These are phyloP conservation scores for Accipiter virgatus DNA, from an alignment of 2,113 vertebrate genomes.

Conservation along the genomic window DNA sequence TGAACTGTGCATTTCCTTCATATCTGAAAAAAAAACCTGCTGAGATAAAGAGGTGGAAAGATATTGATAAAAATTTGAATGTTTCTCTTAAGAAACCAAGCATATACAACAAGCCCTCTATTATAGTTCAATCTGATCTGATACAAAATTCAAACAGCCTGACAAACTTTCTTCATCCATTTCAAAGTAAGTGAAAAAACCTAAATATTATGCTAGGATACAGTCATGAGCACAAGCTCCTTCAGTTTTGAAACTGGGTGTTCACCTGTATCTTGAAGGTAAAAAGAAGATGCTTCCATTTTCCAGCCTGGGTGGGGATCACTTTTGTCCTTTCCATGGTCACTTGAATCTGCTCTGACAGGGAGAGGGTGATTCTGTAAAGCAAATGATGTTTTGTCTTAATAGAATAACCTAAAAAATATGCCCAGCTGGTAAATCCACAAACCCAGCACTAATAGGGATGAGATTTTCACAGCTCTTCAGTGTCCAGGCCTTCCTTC, in stretches of 20 bases:
- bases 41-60: background rate
- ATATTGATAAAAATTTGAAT: background rate
- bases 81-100: background rate
- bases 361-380: constrained; percentile 14
- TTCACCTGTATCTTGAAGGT: constrained; percentile 2
- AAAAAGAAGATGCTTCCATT: background rate
- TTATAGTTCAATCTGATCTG: background rate
- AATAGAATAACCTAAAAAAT: background rate
- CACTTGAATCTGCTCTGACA: background rate
- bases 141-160: background rate
- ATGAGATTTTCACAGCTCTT: background rate
- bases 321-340: background rate
- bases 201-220: background rate
- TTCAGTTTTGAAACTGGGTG: background rate
- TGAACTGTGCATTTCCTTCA: background rate
- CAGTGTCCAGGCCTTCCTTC: background rate
- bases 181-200: background rate
- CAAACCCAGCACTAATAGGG: background rate
- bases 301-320: background rate
- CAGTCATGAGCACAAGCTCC: background rate
- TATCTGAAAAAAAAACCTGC: background rate
- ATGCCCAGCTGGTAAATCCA: background rate
- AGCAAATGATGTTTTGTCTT: background rate
- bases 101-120: background rate
- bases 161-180: background rate